Conservation (phyloP, 2,113 vertebrate species). For the Tragelaphus strepsiceros region DNA sequence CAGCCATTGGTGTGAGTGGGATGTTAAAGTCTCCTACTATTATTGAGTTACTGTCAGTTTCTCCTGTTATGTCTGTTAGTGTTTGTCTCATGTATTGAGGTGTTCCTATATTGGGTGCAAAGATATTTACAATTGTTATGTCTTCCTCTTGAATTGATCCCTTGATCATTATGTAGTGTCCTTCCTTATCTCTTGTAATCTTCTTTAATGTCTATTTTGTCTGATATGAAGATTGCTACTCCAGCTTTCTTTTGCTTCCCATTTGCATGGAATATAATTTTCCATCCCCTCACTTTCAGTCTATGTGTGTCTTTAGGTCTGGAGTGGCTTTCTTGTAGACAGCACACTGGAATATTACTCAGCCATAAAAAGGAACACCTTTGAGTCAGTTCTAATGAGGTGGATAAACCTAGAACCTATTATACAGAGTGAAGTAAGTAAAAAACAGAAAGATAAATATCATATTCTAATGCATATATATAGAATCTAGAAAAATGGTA, state of each 20-base stretch:
- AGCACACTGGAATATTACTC: not conserved
- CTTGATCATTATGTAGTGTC: not conserved
- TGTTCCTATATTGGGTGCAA: not conserved
- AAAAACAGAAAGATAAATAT: not conserved
- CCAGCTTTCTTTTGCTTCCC: not conserved
- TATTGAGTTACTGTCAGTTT: not conserved
- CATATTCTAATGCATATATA: not conserved
- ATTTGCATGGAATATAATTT: not conserved
- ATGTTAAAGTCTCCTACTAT: not conserved
- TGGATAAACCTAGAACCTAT: not conserved
- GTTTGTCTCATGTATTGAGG: not conserved
- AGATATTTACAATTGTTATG: not conserved
- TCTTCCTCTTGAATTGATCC: not conserved
- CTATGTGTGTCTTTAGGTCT: not conserved
- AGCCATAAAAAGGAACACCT: not conserved
- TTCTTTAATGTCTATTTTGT: not conserved
- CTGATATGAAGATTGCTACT: not conserved
- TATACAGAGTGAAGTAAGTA: not conserved
- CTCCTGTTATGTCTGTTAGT: not conserved
- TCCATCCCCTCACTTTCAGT: not conserved
- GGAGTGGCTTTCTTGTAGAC: not conserved
- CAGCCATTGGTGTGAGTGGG: not conserved
- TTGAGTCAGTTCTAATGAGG: not conserved
- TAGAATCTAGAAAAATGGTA: not conserved
- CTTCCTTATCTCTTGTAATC: not conserved